A percentile compares a stretch with the other conserved stretches of the same genome.
Evolutionary conservation across 2,113 vertebrate genomes (phyloP).

Genomic region (Aythya baeri): DNA sequence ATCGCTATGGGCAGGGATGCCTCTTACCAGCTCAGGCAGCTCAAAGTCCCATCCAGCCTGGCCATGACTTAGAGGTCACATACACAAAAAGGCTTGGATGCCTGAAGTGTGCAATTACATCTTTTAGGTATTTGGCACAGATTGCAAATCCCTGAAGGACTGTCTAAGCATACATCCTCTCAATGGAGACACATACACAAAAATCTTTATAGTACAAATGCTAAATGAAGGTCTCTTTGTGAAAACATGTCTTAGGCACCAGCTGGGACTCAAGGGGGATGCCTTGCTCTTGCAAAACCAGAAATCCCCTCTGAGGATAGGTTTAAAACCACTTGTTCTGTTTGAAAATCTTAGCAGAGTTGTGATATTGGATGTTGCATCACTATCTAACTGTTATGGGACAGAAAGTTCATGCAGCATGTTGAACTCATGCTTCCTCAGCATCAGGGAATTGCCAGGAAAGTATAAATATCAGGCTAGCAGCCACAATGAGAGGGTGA

Average conservation of each 20-base stretch:
- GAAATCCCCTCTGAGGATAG: not conserved
- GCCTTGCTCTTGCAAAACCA: not conserved
- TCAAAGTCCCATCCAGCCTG: too few relatives aligned
- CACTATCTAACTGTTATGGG: not conserved
- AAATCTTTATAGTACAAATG: not conserved
- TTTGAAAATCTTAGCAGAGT: not conserved
- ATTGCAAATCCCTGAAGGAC: not conserved
- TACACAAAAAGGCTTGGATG: not conserved
- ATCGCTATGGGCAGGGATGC: too few relatives aligned
- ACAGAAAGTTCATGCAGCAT: not conserved
- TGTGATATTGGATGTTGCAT: not conserved
- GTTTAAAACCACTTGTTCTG: not conserved
- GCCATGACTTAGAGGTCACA: not conserved
- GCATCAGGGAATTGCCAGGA: not conserved
- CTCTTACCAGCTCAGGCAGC: too few relatives aligned
- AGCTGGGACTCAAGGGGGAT: not conserved
- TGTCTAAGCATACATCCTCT: not conserved
- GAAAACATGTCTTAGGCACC: not conserved
- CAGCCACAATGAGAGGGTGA: not conserved
- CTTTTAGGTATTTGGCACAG: not conserved
- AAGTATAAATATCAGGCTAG: not conserved
- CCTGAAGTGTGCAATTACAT: not conserved
- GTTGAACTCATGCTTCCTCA: fast-evolving
- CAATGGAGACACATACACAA: not conserved
- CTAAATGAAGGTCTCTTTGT: not conserved